Base-by-base conservation (phyloP, 2,113 vertebrate genomes). In the Eretmochelys imbricata region DNA sequence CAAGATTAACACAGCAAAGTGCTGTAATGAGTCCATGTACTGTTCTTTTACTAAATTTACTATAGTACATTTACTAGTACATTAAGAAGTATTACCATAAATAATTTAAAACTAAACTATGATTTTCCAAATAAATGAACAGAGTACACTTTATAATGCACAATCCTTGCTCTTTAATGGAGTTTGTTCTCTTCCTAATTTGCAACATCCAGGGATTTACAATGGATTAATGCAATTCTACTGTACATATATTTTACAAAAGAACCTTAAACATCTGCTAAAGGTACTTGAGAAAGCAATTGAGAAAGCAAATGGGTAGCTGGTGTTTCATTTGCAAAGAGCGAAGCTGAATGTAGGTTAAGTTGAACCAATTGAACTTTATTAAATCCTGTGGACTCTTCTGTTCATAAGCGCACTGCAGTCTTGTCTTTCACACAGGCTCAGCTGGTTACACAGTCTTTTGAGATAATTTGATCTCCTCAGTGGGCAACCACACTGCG, bases 1-100 rank as follows among this genome's bases (percentile, higher is more conserved):
- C 95, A 96, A 95, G 95, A 97, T 97, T 97, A 95, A 96, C 93
- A 97, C 93, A 97, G 91, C 94, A 95, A 91, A 97, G 91, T 88
- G 82, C 85, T 94, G 82, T 97, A 96, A 98, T 96, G 93, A 91
- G 87, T 95, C 91, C 78, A 88, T 92, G 89, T 94, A 96, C 97
- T 96, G 95, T 95, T 90, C 94, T 97, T 96, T 96, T 93, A 79
- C 94, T 95, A 91, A 94, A 97, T 91, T 93, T 93, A 96, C 93
- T 87, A 7, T 87, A 96, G 38, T 48, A 78, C 84, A 93, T 96
- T 95, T 95, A 78, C 92, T 90, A 81, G 62, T 81, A 94, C 82
- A 90, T 92, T 95, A 93, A 96, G 84, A 75, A 88, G 22, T 95
- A 90, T 97, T 96, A 88, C 79, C 78, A 82, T 97, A 90, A 97